Conservation (phyloP, 2,888 invertebrate species). For the Metopia argyrocephala region DNA sequence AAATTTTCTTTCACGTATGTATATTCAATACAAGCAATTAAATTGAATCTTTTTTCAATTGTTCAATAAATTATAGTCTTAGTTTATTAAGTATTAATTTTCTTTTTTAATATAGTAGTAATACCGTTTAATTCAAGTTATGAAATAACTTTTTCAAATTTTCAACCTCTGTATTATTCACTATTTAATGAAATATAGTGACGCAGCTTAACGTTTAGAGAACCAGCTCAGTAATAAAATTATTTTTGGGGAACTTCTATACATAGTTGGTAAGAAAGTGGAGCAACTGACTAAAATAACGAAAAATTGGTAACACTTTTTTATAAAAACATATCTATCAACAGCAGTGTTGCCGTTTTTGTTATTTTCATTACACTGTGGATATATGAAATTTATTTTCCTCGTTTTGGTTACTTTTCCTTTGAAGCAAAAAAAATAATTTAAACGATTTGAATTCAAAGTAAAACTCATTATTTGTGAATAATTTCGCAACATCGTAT, state of each 20-base stretch:
- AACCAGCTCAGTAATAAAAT: conserved; percentile 45
- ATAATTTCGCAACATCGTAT: too few species aligned
- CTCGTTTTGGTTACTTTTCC: too few species aligned
- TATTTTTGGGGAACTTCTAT: conserved; percentile 19
- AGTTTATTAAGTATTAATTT: not conserved
- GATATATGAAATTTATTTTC: too few species aligned
- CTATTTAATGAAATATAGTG: conserved; percentile 2
- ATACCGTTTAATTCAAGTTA: too few species aligned
- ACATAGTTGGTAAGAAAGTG: not conserved
- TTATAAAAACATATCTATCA: not conserved
- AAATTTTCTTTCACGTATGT: conserved; percentile 4
- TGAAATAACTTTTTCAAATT: too few species aligned
- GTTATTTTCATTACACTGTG: too few species aligned
- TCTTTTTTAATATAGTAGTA: too few species aligned
- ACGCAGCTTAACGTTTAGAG: conserved; percentile 38
- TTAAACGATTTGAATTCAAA: too few species aligned
- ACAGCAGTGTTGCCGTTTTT: not conserved
- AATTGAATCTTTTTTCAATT: not conserved
- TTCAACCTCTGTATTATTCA: conserved; percentile 9
- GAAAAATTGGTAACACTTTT: not conserved
- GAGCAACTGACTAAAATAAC: not conserved
- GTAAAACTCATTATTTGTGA: too few species aligned
- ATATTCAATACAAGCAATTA: not conserved
- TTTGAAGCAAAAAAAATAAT: too few species aligned
- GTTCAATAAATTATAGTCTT: not conserved